Evolutionary conservation across 2,113 vertebrate genomes (phyloP).

Genomic region (Gallinago paraguaiae): DNA sequence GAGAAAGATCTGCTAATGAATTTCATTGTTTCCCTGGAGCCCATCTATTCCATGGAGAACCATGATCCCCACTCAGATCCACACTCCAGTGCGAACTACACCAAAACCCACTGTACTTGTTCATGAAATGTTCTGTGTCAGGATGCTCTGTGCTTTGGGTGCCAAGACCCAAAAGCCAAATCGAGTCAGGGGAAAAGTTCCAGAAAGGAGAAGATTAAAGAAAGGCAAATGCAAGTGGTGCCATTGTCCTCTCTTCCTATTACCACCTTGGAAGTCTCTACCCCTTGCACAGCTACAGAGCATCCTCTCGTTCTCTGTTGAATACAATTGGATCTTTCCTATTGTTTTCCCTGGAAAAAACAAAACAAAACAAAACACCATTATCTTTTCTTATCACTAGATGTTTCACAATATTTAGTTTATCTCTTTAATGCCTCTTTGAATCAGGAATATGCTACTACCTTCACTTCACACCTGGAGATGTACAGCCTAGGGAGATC

Average conservation of each 20-base stretch:
- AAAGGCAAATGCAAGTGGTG: not conserved
- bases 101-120: fast-evolving
- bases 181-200: not conserved
- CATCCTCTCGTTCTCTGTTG: not conserved
- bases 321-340: not conserved
- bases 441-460: not conserved
- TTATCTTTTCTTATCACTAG: not conserved
- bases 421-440: not conserved
- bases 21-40: not conserved
- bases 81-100: not conserved
- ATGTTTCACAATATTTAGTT: not conserved
- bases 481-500: not conserved
- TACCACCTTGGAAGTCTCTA: not conserved
- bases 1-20: not conserved
- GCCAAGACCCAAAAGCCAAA: not conserved
- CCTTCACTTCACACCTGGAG: not conserved
- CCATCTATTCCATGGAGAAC: not conserved
- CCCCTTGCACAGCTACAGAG: not conserved
- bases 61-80: not conserved
- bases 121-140: not conserved
- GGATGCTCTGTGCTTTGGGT: not conserved
- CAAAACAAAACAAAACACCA: too few species aligned
- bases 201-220: not conserved
- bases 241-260: not conserved
- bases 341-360: not conserved